These are phyloP conservation scores for Periparus ater DNA, from an alignment of 2,797 vertebrate genomes.

Conservation along the genomic window DNA sequence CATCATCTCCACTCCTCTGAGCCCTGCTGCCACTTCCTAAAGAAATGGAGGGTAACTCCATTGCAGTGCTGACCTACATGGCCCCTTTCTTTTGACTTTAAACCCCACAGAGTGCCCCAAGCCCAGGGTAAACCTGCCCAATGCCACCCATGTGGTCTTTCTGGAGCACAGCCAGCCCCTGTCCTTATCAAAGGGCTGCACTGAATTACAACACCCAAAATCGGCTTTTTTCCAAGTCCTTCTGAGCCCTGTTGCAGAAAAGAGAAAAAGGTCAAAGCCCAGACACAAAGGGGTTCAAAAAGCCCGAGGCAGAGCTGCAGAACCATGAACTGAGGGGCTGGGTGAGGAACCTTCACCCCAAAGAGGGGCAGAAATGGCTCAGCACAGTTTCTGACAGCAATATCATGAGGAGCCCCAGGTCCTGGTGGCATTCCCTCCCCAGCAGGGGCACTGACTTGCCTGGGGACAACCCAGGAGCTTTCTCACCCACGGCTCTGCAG, in stretches of 20 bases:
- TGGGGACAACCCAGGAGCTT: neutral
- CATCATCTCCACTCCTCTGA: neutral
- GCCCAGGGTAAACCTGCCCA: neutral
- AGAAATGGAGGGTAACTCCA: rapidly evolving
- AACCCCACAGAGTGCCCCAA: neutral
- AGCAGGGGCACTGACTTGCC: neutral
- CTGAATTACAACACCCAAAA: neutral
- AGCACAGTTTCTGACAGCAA: neutral
- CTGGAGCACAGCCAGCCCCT: neutral
- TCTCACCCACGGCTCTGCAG: neutral
- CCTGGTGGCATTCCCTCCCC: neutral
- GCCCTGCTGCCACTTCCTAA: neutral
- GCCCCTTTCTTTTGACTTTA: neutral
- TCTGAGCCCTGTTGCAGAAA: neutral
- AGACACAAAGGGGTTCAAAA: neutral
- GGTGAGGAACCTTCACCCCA: neutral
- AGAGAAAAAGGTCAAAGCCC: neutral
- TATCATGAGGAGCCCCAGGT: rapidly evolving
- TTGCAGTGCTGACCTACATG: neutral
- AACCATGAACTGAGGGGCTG: neutral
- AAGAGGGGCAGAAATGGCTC: neutral
- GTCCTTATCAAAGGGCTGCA: neutral
- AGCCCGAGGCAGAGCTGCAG: neutral
- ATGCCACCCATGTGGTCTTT: neutral
- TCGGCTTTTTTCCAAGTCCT: neutral